Conservation (phyloP, 2,888 invertebrate genomes). For the Drosophila koepferae region DNA sequence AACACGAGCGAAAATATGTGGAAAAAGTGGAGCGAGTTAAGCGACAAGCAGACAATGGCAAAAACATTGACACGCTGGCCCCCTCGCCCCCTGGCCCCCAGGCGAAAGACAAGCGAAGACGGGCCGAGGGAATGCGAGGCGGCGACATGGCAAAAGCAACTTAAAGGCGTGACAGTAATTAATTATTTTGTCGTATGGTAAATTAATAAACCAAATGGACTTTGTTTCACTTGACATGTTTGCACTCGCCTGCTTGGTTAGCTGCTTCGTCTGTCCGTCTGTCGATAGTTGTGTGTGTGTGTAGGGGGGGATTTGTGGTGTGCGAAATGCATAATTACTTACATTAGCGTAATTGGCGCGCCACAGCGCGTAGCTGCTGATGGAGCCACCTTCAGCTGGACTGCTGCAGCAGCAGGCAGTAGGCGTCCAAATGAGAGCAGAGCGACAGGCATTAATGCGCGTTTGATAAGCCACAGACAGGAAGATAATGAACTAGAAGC, state of each 20-base stretch:
- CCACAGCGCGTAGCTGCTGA: constrained; percentile 30
- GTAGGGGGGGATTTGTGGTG: constrained; percentile 25
- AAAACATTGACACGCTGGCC: not conserved
- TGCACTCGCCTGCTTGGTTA: constrained; percentile 62
- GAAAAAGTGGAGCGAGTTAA: constrained; percentile 75
- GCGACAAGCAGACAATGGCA: constrained; percentile 65
- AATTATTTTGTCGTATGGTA: constrained; percentile 84
- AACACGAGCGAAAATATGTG: constrained; percentile 69
- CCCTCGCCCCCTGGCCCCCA: not conserved
- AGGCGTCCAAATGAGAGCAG: constrained; percentile 16
- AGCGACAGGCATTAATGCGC: constrained; percentile 37
- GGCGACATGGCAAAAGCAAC: constrained; percentile 69
- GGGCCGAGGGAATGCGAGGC: not conserved
- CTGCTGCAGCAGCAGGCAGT: constrained; percentile 22
- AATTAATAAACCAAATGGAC: constrained; percentile 82
- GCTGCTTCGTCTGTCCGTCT: constrained; percentile 17
- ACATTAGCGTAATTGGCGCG: constrained; percentile 76
- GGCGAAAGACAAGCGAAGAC: constrained; percentile 4
- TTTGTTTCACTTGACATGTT: constrained; percentile 81
- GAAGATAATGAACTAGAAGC: constrained; percentile 31
- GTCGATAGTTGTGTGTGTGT: constrained; percentile 19
- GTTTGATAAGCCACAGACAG: constrained; percentile 31
- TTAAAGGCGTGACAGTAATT: constrained; percentile 86
- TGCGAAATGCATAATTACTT: constrained; percentile 77
- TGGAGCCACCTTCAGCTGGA: constrained; percentile 33